phyloP scores from a whole-genome alignment of 2,888 invertebrate genomes.

The Entomobrya proxima region DNA sequence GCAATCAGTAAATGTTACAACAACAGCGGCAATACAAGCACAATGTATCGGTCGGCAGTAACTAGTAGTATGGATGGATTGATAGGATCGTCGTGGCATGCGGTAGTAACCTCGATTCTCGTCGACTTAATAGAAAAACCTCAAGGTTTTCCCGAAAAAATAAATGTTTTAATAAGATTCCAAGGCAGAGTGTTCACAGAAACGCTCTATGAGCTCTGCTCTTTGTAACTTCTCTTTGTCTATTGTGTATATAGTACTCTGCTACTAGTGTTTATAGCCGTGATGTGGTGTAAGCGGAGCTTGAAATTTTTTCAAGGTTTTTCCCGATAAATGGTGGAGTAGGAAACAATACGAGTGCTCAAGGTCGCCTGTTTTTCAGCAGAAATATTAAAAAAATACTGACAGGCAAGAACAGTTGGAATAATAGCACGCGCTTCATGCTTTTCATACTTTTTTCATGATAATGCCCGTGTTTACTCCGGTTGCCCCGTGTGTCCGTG shows the following conservation, averaged over 20 bases:
- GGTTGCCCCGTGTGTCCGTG: too few species aligned
- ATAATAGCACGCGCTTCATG: too few species aligned
- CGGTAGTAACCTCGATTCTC: conserved; percentile 63
- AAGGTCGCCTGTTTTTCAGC: conserved; percentile 6
- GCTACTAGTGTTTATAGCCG: too few species aligned
- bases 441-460: too few species aligned
- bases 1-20: too few species aligned
- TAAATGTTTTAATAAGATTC: conserved; percentile 50
- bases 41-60: neutral
- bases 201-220: neutral
- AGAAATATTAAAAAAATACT: neutral
- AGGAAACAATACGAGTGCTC: conserved; percentile 30
- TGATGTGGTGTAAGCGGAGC: conserved; percentile 29
- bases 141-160: conserved; percentile 68
- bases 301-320: conserved; percentile 49
- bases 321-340: conserved; percentile 58
- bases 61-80: conserved; percentile 1
- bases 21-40: too few species aligned
- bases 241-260: neutral
- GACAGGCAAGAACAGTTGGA: too few species aligned
- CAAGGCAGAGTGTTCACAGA: conserved; percentile 23
- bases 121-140: conserved; percentile 51
- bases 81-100: conserved; percentile 51
- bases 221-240: neutral
- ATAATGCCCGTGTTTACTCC: too few species aligned